Conservation (phyloP, 2,797 vertebrate genomes). For the Ibycter americanus region DNA sequence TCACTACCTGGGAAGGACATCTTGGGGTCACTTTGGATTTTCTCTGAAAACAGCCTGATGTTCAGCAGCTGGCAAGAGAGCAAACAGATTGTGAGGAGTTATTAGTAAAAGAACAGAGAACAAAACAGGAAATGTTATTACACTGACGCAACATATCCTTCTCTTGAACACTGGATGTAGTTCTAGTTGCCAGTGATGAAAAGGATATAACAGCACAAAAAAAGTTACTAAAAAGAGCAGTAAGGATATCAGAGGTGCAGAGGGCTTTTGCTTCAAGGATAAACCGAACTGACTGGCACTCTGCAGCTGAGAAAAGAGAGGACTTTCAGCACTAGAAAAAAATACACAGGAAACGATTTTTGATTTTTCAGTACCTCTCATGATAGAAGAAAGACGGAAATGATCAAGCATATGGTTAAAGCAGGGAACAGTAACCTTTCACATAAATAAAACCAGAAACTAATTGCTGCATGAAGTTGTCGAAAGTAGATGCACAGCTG, state of each 20-base stretch:
- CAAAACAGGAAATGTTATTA: slow-evolving; percentile 42
- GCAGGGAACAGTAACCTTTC: not conserved
- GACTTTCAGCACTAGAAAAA: not conserved
- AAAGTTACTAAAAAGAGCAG: not conserved
- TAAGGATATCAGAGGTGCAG: not conserved
- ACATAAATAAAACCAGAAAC: not conserved
- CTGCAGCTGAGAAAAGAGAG: not conserved
- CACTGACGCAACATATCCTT: not conserved
- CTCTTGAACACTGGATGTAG: not conserved
- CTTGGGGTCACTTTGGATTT: not conserved
- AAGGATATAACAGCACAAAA: not conserved
- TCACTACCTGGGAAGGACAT: not conserved
- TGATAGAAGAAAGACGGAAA: not conserved
- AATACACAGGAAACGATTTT: not conserved
- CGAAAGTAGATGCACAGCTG: not conserved
- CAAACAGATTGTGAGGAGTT: not conserved
- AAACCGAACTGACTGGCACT: not conserved
- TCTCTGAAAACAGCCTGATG: not conserved
- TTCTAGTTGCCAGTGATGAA: not conserved
- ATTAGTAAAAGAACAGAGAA: not conserved
- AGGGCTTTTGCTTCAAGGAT: not conserved
- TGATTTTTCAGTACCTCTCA: not conserved
- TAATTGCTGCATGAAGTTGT: not conserved
- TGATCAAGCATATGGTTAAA: not conserved
- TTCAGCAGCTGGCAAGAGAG: not conserved